Evolutionary conservation across 2,888 invertebrate species (phyloP).

Genomic region (Aspidiotus rigidus): DNA sequence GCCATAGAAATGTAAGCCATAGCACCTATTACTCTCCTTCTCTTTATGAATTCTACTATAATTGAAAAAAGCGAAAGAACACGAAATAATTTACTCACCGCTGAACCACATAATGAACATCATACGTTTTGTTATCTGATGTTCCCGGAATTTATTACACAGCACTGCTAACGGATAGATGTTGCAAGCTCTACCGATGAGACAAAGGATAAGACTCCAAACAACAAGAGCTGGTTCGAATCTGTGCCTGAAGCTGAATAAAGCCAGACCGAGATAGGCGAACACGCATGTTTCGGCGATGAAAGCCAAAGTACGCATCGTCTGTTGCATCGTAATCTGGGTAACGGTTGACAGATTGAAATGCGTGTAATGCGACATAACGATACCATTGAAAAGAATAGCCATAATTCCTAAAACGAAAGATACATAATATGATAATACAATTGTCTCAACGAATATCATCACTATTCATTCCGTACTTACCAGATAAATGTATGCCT

Average conservation of each 20-base stretch:
- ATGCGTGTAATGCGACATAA: slow-evolving; percentile 99
- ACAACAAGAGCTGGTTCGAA: slow-evolving; percentile 64
- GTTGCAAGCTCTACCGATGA: slow-evolving; percentile 89
- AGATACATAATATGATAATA: not conserved
- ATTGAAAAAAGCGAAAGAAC: not conserved
- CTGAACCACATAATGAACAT: slow-evolving; percentile 99
- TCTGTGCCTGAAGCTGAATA: slow-evolving; percentile 88
- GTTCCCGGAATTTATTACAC: slow-evolving; percentile 91
- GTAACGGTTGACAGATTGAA: slow-evolving; percentile 95
- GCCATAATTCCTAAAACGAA: slow-evolving; percentile 86
- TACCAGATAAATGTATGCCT: slow-evolving; percentile 86
- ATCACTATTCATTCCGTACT: not conserved
- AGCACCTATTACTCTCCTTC: too few species aligned
- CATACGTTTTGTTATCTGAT: slow-evolving; percentile 96
- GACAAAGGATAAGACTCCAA: slow-evolving; percentile 86
- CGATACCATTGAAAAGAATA: slow-evolving; percentile 95
- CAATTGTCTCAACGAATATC: not conserved
- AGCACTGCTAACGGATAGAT: slow-evolving; percentile 90
- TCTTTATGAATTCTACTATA: not conserved
- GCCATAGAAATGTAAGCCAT: too few species aligned
- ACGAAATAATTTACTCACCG: too few species aligned
- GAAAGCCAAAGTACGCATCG: slow-evolving; percentile 92
- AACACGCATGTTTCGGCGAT: slow-evolving; percentile 98
- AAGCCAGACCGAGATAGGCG: slow-evolving; percentile 89
- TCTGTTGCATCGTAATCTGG: slow-evolving; percentile 98